Percentiles rank a stretch among this genome's conserved stretches.
Evolutionary conservation across 2,888 invertebrate species (phyloP).

Genomic region (Priocnemis perturbator): DNA sequence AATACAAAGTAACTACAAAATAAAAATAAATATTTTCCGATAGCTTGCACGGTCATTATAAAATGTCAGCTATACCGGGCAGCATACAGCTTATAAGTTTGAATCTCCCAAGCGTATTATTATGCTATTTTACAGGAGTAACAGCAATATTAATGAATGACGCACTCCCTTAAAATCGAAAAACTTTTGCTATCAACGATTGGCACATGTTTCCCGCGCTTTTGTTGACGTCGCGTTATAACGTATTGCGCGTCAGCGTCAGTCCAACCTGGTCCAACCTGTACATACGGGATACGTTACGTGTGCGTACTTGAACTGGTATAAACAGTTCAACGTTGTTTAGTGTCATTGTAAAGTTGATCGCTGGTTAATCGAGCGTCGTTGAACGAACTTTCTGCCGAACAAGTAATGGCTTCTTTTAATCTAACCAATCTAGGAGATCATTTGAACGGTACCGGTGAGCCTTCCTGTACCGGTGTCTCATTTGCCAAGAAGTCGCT

Average conservation of each 20-base stretch:
- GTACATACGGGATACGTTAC: slow-evolving; percentile 5
- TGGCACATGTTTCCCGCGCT: slow-evolving; percentile 45
- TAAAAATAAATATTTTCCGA: no score
- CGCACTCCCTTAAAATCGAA: no score
- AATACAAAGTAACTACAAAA: no score
- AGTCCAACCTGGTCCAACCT: not conserved
- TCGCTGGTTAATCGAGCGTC: no score
- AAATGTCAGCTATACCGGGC: no score
- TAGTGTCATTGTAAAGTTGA: no score
- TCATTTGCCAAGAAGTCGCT: slow-evolving; percentile 88
- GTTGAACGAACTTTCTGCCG: not conserved
- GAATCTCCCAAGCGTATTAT: no score
- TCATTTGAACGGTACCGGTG: slow-evolving; percentile 60
- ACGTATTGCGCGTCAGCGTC: not conserved
- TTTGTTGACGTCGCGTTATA: not conserved
- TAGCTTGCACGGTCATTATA: no score
- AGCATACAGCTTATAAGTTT: no score
- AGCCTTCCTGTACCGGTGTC: slow-evolving; percentile 79
- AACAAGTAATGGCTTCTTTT: slow-evolving; percentile 75
- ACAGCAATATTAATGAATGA: no score
- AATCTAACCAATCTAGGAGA: slow-evolving; percentile 78
- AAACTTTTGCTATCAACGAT: slow-evolving; percentile 7
- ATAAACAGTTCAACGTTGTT: not conserved
- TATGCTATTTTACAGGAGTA: no score
- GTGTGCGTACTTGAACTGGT: not conserved